Conservation (phyloP, 2,888 invertebrate genomes). For the Chrysolina americana region DNA sequence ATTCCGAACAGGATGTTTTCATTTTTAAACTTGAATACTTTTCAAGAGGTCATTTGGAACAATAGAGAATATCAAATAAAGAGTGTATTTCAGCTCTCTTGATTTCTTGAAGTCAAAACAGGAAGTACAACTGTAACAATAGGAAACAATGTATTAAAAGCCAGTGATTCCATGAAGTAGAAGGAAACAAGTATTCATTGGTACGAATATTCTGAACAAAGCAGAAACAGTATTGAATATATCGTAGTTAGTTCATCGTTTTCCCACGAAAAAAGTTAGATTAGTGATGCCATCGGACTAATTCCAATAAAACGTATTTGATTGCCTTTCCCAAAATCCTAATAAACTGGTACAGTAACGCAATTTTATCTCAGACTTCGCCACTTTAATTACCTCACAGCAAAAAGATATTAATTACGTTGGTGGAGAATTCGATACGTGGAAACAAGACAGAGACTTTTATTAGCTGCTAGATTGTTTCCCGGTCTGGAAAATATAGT, state of each 20-base stretch:
- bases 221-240: too few relatives aligned
- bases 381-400: constrained; percentile 53
- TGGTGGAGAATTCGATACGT: constrained; percentile 53
- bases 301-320: constrained; percentile 58
- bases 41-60: too few relatives aligned
- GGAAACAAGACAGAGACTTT: constrained; percentile 20
- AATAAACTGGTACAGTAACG: constrained; percentile 57
- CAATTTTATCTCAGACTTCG: constrained; percentile 57
- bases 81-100: too few relatives aligned
- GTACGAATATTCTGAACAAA: too few relatives aligned
- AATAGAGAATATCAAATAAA: too few relatives aligned
- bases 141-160: too few relatives aligned
- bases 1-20: too few relatives aligned
- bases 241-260: constrained; percentile 33
- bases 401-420: constrained; percentile 59
- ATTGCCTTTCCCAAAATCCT: constrained; percentile 58
- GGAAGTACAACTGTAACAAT: too few relatives aligned
- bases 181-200: too few relatives aligned
- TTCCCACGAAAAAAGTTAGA: constrained; percentile 36
- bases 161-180: too few relatives aligned
- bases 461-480: constrained; percentile 11
- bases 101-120: too few relatives aligned
- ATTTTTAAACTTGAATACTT: too few relatives aligned
- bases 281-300: constrained; percentile 44
- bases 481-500: constrained; percentile 1